Evolutionary conservation across 1,140 invertebrate species (phyloP).

Genomic region (Neotoxoptera formosana): DNA sequence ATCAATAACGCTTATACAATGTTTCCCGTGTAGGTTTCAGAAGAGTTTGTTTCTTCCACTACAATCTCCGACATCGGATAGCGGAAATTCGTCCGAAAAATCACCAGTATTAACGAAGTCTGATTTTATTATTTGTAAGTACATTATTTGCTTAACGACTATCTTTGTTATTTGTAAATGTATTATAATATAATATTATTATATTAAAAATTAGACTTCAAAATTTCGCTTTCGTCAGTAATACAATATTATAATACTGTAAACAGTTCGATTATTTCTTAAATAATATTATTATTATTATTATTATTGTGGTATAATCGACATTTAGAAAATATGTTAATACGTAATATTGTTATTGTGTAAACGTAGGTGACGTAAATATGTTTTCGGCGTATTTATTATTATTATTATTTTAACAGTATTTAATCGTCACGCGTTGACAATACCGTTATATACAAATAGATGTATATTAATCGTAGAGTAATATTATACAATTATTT

Average conservation of each 20-base stretch:
- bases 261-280: not conserved
- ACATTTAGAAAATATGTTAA: not conserved
- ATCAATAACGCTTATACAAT: not conserved
- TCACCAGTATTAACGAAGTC: constrained; percentile 34
- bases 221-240: constrained; percentile 1
- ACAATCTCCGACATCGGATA: constrained; percentile 40
- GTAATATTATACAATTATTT: constrained; percentile 20
- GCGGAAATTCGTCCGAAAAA: constrained; percentile 31
- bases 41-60: constrained; percentile 9
- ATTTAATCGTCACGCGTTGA: constrained; percentile 6
- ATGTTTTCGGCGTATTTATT: constrained; percentile 17
- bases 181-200: not conserved
- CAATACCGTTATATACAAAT: not conserved
- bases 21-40: constrained; percentile 15
- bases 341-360: constrained; percentile 6
- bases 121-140: constrained; percentile 54
- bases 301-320: not conserved
- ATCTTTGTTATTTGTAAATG: not conserved
- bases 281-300: not conserved
- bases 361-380: constrained; percentile 15
- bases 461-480: constrained; percentile 29
- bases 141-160: not conserved
- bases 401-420: constrained; percentile 23
- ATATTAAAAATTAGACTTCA: constrained; percentile 10
- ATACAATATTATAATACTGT: not conserved